Evolutionary conservation across 2,797 vertebrate species (phyloP).

Genomic region (Hemitrygon akajei): DNA sequence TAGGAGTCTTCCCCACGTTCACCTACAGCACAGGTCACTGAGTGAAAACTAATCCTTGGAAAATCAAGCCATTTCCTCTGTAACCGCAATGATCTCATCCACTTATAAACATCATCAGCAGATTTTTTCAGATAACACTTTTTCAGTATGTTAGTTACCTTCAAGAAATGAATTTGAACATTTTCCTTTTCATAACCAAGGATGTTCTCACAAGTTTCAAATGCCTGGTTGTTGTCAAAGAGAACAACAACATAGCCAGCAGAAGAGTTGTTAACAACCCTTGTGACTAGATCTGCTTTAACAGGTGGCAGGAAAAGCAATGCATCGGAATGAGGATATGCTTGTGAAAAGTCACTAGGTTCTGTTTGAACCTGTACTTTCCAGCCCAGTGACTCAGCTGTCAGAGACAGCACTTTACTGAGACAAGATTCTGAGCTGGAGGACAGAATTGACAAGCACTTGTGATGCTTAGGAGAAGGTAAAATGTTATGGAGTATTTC

Average conservation of each 20-base stretch:
- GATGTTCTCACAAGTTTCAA: conserved; percentile 41
- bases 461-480: conserved; percentile 48
- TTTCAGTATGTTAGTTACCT: conserved; percentile 60
- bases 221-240: conserved; percentile 47
- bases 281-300: not conserved
- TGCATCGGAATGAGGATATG: not conserved
- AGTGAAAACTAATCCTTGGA: conserved; percentile 56
- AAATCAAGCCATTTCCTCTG: conserved; percentile 47
- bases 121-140: conserved; percentile 59
- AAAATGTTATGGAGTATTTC: conserved; percentile 60
- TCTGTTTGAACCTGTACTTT: conserved; percentile 7
- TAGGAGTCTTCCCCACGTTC: conserved; percentile 50
- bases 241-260: conserved; percentile 61
- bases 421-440: not conserved
- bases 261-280: conserved; percentile 11
- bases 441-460: conserved; percentile 48
- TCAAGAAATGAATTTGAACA: conserved; percentile 55
- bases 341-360: not conserved
- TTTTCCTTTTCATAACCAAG: conserved; percentile 48
- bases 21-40: conserved; percentile 41
- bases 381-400: not conserved
- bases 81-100: conserved; percentile 61
- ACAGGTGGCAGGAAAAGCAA: conserved; percentile 23
- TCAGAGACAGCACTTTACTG: not conserved
- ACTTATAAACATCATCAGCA: conserved; percentile 52